These are phyloP conservation scores for Euwallacea similis DNA, from an alignment of 1,140 invertebrate genomes.

Conservation along the genomic window DNA sequence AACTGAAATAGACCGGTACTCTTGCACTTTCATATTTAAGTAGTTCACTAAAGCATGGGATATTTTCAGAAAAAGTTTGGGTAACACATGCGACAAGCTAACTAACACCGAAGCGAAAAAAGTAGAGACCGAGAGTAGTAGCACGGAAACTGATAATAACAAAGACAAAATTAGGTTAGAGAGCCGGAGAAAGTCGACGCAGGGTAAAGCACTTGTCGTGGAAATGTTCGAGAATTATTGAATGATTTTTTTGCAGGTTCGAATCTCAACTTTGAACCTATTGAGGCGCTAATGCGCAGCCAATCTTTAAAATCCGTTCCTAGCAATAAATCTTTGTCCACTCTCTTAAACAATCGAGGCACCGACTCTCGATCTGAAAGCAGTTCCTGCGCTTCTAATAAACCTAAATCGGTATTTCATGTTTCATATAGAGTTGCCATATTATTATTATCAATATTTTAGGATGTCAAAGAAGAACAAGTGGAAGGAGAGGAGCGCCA, in stretches of 20 bases:
- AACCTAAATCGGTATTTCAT: constrained; percentile 20
- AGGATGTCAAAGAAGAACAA: constrained; percentile 6
- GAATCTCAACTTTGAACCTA: constrained; percentile 40
- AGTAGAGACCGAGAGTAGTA: constrained; percentile 44
- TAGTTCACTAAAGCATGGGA: neutral
- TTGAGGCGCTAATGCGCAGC: constrained; percentile 41
- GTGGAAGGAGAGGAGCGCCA: constrained; percentile 10
- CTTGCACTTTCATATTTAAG: neutral
- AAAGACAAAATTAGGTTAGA: constrained; percentile 30
- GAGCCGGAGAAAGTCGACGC: constrained; percentile 31
- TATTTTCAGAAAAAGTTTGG: too few species aligned
- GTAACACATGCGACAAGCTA: constrained; percentile 23
- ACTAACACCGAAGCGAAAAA: constrained; percentile 33
- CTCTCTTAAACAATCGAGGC: constrained; percentile 42
- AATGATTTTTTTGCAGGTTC: constrained; percentile 17
- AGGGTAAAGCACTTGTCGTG: constrained; percentile 5
- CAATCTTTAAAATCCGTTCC: constrained; percentile 43
- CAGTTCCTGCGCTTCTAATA: constrained; percentile 42
- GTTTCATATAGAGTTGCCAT: too few species aligned
- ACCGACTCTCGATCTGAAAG: constrained; percentile 47
- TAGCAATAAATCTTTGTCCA: constrained; percentile 41
- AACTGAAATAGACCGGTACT: constrained; percentile 8
- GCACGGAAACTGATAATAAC: constrained; percentile 42
- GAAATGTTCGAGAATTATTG: neutral
- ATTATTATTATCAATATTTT: too few species aligned